Evolutionary conservation across 2,888 invertebrate species (phyloP), one percentile per base, ranked within the genome.

Genomic region (Phrixothrix hirtus): DNA sequence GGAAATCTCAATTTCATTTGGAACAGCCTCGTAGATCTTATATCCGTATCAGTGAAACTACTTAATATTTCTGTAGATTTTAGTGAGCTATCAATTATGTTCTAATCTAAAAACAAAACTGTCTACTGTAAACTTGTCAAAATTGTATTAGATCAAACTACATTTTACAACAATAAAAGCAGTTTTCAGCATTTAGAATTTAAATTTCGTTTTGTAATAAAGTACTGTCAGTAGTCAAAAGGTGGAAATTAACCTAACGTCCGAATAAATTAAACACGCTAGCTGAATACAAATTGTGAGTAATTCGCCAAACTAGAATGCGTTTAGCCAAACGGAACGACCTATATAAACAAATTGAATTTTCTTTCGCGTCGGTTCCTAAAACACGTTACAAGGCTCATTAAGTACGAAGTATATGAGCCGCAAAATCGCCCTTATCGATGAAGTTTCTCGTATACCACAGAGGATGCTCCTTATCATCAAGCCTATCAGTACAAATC

Each of bases 321-420:
- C 53, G 47, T 48, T 48, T 53, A 53, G 48, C 53, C 48, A 53
- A 53, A 53, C 53, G 53, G 53, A 53, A 53, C 53, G 53, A 53
- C 53, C 53, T 53, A 53, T 53, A 53, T 53, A 53, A 53, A 53
- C 53, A 53, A 53, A 53, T 53, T 53, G 53, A 53, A 53, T 53
- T 53, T 53, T 53, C 53, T 53, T 53, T 53, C 43, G 53, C 47
- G 48, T 48, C 53, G 53, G 53, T 48, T 53, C 53, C 53, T 53
- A 53, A 53, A 53, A 43, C 53, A 43, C 53, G 53, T 53, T 53
- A 53, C 53, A 53, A 48, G 53, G 53, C 47, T 53, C 53, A 53
- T 53, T 53, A 53, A 53, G 47, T 44, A 30, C 47, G 47, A 48
- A 53, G 48, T 53, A 53, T 53, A 53, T 53, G 53, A 53, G 53